Evolutionary conservation across 2,797 vertebrate genomes (phyloP), one percentile per base, ranked within the genome.

Genomic region (Cuniculus paca): DNA sequence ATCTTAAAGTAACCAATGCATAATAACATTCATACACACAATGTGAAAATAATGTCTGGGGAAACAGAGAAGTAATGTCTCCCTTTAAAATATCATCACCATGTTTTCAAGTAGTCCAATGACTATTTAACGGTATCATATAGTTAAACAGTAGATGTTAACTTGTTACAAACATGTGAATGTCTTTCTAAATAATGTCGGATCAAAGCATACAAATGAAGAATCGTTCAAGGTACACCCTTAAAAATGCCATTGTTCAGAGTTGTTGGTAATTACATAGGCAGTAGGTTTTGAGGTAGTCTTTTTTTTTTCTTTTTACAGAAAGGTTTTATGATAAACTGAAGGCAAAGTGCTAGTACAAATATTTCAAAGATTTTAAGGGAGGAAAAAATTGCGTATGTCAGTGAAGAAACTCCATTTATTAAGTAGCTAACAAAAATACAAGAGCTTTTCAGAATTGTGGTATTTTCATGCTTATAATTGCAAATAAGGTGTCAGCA

Each of bases 361-460:
- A 82, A 77, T 78, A 95, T 89, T 94, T 97, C 78, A 86, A 95
- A 94, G 63, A 94, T 93, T 88, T 95, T 96, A 92, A 95, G 26
- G 45, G 28, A 75, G 19, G 19, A 7, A 39, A 87, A 60, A 45
- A 42, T 28, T 83, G 70, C 83, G 50, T 90, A 52, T 81, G 74
- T 92, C 60, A 90, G 65, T 80, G 83, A 95, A 94, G 54, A 36
- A 75, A 93, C 77, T 91, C 58, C 63, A 95, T 70, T 87, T 95
- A 95, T 84, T 95, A 97, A 95, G 82, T 79, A 93, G 77, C 79
- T 97, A 95, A 93, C 36, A 97, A 96, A 95, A 95, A 91, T 74
- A 90, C 34, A 95, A 90, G 60, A 83, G 70, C 63, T 94, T 95
- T 95, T 89, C 34, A 84, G 70, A 93, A 95, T 87, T 81, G 70